Conservation (phyloP, 2,888 invertebrate genomes). For the Sceliomorpha sp. region DNA sequence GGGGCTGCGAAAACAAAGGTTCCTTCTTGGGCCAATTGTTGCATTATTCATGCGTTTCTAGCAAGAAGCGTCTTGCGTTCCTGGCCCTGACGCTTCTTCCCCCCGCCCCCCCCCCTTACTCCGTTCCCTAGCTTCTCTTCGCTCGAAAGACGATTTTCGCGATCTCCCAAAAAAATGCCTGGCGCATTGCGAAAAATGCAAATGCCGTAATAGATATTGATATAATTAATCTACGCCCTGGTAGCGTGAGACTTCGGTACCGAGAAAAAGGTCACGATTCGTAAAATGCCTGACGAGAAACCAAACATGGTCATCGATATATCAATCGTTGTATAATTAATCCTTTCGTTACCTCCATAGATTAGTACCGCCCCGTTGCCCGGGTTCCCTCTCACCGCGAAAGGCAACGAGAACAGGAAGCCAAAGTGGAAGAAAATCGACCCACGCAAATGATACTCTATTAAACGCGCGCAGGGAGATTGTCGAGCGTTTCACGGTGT, state of each 20-base stretch:
- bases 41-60: slow-evolving; percentile 72
- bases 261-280: slow-evolving; percentile 44
- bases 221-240: slow-evolving; percentile 1
- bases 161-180: too few relatives aligned
- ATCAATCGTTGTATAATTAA: slow-evolving; percentile 54
- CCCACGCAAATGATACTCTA: slow-evolving; percentile 50
- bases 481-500: neutral
- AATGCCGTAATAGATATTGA: slow-evolving; percentile 23
- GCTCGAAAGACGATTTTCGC: too few relatives aligned
- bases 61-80: slow-evolving; percentile 55
- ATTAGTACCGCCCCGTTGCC: slow-evolving; percentile 46
- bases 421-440: slow-evolving; percentile 41
- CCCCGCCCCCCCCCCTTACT: neutral
- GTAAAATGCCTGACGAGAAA: slow-evolving; percentile 39
- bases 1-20: slow-evolving; percentile 68
- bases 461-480: slow-evolving; percentile 20
- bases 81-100: slow-evolving; percentile 7
- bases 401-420: slow-evolving; percentile 49
- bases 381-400: slow-evolving; percentile 47
- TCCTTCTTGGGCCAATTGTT: slow-evolving; percentile 65
- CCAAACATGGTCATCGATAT: slow-evolving; percentile 48
- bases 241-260: slow-evolving; percentile 10
- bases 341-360: slow-evolving; percentile 50
- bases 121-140: neutral
- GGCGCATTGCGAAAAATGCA: too few relatives aligned